Evolutionary conservation across 2,797 vertebrate genomes (phyloP).

Genomic region (Chromis chromis): DNA sequence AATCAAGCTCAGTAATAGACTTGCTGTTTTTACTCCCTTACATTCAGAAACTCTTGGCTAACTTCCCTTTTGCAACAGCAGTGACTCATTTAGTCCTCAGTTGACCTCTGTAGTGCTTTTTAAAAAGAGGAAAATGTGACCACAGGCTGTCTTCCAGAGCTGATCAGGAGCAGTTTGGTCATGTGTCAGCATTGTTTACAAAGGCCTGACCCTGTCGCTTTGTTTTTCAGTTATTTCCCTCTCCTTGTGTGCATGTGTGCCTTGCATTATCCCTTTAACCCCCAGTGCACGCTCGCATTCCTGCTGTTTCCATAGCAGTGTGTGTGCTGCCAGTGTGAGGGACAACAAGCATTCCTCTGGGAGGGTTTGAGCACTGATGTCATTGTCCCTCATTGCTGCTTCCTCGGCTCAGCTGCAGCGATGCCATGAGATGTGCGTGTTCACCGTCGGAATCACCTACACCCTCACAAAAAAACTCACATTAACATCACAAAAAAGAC

Average conservation of each 20-base stretch:
- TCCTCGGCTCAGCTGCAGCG: conserved; percentile 57
- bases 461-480: conserved; percentile 16
- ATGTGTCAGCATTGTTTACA: conserved; percentile 71
- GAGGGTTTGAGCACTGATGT: conserved; percentile 77
- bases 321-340: conserved; percentile 56
- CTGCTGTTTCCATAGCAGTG: conserved; percentile 77
- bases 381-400: conserved; percentile 67
- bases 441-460: conserved; percentile 31
- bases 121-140: conserved; percentile 42
- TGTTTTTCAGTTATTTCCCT: conserved; percentile 56
- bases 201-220: conserved; percentile 41
- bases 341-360: conserved; percentile 74
- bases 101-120: conserved; percentile 56
- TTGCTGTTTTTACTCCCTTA: conserved; percentile 45
- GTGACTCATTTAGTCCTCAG: conserved; percentile 43
- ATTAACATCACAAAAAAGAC: conserved; percentile 23
- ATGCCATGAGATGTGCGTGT: conserved; percentile 42
- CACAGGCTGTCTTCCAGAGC: conserved; percentile 26
- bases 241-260: conserved; percentile 11
- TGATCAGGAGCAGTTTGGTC: conserved; percentile 49
- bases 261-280: conserved; percentile 60
- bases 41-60: conserved; percentile 34
- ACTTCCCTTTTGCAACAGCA: conserved; percentile 35
- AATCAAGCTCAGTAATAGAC: conserved; percentile 54
- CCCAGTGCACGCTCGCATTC: conserved; percentile 44